Conservation (phyloP, 2,888 invertebrate species). For the Anagyrus pseudococci region DNA sequence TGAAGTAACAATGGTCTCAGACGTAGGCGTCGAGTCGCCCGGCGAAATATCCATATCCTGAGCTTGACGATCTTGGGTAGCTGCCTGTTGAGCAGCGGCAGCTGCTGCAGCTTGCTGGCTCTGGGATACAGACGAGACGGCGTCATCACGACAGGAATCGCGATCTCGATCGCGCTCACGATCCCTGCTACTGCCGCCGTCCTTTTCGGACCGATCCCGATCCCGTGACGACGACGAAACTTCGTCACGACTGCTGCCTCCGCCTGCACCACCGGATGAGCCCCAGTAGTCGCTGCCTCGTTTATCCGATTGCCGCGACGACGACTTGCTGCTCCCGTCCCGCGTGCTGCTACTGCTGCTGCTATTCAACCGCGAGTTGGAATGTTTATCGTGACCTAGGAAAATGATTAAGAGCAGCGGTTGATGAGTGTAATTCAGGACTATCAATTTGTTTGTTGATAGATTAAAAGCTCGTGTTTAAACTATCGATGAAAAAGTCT, state of each 20-base stretch:
- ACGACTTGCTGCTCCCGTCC: conserved; percentile 56
- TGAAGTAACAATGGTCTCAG: conserved; percentile 69
- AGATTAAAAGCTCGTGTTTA: not conserved
- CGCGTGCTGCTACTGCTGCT: conserved; percentile 61
- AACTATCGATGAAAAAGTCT: not conserved
- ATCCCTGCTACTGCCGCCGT: conserved; percentile 52
- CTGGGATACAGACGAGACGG: conserved; percentile 35
- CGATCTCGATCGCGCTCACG: conserved; percentile 57
- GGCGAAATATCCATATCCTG: conserved; percentile 97
- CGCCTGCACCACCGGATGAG: conserved; percentile 56
- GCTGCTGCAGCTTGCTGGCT: conserved; percentile 67
- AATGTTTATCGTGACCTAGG: conserved; percentile 76
- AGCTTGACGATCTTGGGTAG: conserved; percentile 61
- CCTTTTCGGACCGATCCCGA: conserved; percentile 48
- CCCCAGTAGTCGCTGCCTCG: conserved; percentile 58
- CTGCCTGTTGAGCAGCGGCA: not conserved
- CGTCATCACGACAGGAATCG: conserved; percentile 52
- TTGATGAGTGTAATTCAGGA: too few relatives aligned
- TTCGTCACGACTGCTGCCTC: conserved; percentile 53
- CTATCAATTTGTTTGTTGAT: conserved; percentile 20
- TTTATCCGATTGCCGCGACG: conserved; percentile 60
- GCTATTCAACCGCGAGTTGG: conserved; percentile 69
- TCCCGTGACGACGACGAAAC: conserved; percentile 30
- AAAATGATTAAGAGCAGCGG: too few relatives aligned
- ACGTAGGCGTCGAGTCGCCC: conserved; percentile 86